Evolutionary conservation across 2,113 vertebrate genomes (phyloP).

Genomic region (Phalacrocorax brasilianus): DNA sequence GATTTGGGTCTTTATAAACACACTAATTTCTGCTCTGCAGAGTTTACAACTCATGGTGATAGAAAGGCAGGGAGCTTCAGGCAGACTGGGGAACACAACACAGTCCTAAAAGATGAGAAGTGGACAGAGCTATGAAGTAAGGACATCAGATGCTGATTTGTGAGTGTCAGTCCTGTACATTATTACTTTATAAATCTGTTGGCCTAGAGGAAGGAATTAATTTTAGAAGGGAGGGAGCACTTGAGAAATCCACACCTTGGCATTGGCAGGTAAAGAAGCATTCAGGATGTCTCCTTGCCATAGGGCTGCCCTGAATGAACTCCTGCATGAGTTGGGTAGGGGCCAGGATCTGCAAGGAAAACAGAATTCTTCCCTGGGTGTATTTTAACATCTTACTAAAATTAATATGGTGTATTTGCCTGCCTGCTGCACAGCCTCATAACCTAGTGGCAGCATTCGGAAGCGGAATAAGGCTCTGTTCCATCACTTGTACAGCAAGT

Average conservation of each 20-base stretch:
- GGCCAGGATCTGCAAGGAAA: not conserved
- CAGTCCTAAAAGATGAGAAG: not conserved
- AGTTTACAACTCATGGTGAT: not conserved
- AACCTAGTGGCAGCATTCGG: not conserved
- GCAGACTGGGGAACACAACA: not conserved
- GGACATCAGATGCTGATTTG: not conserved
- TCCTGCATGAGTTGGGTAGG: not conserved
- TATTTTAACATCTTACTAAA: not conserved
- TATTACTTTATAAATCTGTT: not conserved
- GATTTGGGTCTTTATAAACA: conserved; percentile 1
- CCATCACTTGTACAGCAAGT: not conserved
- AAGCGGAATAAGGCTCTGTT: not conserved
- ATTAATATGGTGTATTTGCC: not conserved
- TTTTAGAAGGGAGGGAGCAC: not conserved
- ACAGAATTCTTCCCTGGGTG: not conserved
- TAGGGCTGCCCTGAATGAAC: not conserved
- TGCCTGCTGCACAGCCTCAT: not conserved
- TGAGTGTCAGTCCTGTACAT: not conserved
- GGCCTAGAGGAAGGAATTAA: not conserved
- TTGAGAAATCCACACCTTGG: not conserved
- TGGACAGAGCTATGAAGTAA: not conserved
- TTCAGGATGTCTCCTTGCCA: not conserved
- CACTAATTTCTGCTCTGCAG: not conserved
- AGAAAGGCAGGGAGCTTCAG: conserved; percentile 8
- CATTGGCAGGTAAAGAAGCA: not conserved